Conservation (phyloP, 2,888 invertebrate genomes). For the Stenchaetothrips biformis region DNA sequence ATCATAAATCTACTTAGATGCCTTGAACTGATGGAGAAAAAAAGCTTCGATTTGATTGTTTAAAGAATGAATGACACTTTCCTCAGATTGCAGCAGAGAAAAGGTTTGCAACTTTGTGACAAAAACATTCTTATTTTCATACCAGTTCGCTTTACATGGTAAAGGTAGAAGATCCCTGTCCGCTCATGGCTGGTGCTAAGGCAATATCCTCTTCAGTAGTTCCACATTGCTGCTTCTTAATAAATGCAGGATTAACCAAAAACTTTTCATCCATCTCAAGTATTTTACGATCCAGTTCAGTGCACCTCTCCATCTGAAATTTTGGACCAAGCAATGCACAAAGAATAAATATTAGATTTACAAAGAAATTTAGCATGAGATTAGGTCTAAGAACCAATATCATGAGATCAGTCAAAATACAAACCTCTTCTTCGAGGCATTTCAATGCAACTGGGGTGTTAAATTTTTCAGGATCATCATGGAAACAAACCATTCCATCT, state of each 20-base stretch:
- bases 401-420: conserved; percentile 29
- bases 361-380: neutral
- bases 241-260: conserved; percentile 78
- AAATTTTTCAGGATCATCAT: conserved; percentile 93
- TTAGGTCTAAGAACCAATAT: conserved; percentile 14
- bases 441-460: conserved; percentile 84
- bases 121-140: neutral
- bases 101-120: neutral
- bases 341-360: neutral
- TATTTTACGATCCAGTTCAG: conserved; percentile 82
- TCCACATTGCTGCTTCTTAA: conserved; percentile 54
- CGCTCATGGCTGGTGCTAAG: neutral
- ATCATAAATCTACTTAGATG: neutral
- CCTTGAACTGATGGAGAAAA: neutral
- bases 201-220: conserved; percentile 38
- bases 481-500: conserved; percentile 96
- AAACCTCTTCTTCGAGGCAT: conserved; percentile 68
- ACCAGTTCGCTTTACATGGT: neutral
- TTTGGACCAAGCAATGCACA: neutral
- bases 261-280: conserved; percentile 93
- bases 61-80: too few species aligned
- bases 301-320: conserved; percentile 72
- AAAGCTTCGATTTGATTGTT: too few species aligned
- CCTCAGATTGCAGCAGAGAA: too few species aligned
- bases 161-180: conserved; percentile 17